Base-by-base conservation (phyloP, 1,140 invertebrate species). In the Asobara japonica region DNA sequence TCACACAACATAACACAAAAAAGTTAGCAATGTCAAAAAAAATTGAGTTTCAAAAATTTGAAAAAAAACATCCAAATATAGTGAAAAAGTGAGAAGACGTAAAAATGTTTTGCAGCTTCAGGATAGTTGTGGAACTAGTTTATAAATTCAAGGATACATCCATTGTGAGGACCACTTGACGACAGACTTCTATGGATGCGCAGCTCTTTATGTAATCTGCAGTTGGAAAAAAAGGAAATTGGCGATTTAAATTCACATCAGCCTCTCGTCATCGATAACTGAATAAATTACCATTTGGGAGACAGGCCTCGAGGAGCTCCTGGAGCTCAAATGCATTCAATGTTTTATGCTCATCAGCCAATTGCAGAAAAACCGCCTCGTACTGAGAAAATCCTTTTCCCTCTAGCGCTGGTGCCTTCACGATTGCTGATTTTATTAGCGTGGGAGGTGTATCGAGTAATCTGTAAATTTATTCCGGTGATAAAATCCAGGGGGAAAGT, bases 271-370 rank as follows among this genome's bases (percentile, higher is more conserved):
- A 64, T 29, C 27, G 51, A 66, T 27, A 16, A 66, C 18, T 66
- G 3, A 20, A 30, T 56, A 33, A 45, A 65, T 68, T 79, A 92
- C 92, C 96, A 87, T 98, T 97, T 4, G 96, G 96, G 72, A 98
- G 88, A 87, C 95, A 97, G 10, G 94, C 94, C 82, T 97, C 96
- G 11, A 98, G 86, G 16, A 97, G 87, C 84, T 98, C 96, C 83
- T 97, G 95, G 10, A 98, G 88, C 83, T 97, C 96, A 79, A 97
- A 98, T 7, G 94, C 93, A 80, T 96, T 96, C 45, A 98, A 94
- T 0, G 96, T 95, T 81, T 92, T 81, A 76, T 93, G 92, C 83
- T 97, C 96, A 83, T 97, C 95, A 0, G 95, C 95, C 62, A 97
- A 84, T 82, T 97, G 95, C 56, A 97, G 87, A 81, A 97, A 97